Conservation (phyloP, 2,113 vertebrate genomes). For the Rynchops niger region DNA sequence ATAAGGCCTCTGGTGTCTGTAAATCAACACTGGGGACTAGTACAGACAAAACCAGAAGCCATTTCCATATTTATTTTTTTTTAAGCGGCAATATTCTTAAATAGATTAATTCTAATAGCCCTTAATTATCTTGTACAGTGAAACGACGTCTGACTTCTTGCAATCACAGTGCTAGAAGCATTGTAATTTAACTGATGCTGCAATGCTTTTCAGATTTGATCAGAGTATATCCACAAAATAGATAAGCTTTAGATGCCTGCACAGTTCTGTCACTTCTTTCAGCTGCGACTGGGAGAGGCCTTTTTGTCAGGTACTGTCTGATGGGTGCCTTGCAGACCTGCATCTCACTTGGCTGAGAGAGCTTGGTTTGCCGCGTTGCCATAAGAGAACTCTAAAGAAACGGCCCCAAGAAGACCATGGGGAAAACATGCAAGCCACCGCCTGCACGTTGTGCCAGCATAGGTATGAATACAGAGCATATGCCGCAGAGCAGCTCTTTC, state of each 20-base stretch:
- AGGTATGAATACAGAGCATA: background rate
- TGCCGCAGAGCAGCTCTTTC: background rate
- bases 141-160: background rate
- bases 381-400: background rate
- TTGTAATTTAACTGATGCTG: background rate
- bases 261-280: background rate
- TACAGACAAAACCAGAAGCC: background rate
- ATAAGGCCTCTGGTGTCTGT: background rate
- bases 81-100: background rate
- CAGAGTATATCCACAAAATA: background rate
- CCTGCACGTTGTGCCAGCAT: background rate
- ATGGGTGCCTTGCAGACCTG: background rate
- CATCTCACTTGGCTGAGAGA: background rate
- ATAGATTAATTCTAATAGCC: background rate
- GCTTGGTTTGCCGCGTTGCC: background rate
- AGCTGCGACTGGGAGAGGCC: background rate
- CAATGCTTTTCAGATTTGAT: background rate
- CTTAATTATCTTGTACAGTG: background rate
- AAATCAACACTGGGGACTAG: background rate
- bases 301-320: background rate
- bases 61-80: background rate
- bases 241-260: background rate
- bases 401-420: rapidly evolving
- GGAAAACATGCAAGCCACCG: rapidly evolving
- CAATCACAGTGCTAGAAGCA: background rate